These are phyloP conservation scores for Forficula auricularia DNA, from an alignment of 1,140 invertebrate species.

Conservation along the genomic window DNA sequence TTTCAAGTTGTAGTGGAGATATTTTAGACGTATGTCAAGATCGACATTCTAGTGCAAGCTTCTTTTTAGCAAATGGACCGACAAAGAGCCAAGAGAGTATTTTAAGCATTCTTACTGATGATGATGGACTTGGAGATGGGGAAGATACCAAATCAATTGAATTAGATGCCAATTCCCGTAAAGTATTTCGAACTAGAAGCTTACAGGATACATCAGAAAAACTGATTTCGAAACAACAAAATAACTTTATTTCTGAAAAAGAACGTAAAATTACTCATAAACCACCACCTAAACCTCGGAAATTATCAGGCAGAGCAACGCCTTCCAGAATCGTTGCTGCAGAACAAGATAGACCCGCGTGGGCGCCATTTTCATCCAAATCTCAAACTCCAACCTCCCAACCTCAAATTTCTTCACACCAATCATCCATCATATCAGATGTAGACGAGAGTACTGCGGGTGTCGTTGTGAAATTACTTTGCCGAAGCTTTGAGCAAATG, in stretches of 20 bases:
- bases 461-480: slow-evolving; percentile 5
- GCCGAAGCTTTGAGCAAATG: slow-evolving; percentile 6
- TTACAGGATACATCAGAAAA: slow-evolving; percentile 28
- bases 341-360: too few relatives aligned
- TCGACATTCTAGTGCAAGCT: slow-evolving; percentile 31
- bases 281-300: slow-evolving; percentile 6
- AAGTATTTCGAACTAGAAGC: slow-evolving; percentile 28
- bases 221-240: neutral
- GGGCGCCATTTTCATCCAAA: too few relatives aligned
- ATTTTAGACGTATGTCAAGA: slow-evolving; percentile 34
- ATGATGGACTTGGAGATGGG: slow-evolving; percentile 17
- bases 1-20: slow-evolving; percentile 21
- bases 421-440: too few relatives aligned
- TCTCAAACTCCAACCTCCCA: too few relatives aligned
- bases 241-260: neutral
- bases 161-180: too few relatives aligned
- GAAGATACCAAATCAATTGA: too few relatives aligned
- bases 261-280: slow-evolving; percentile 6
- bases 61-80: slow-evolving; percentile 24
- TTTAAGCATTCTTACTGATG: slow-evolving; percentile 57
- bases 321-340: too few relatives aligned
- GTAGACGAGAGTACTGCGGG: too few relatives aligned
- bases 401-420: too few relatives aligned
- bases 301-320: neutral
- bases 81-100: slow-evolving; percentile 57